These are phyloP conservation scores for Eupithecia inturbata DNA, from an alignment of 2,888 invertebrate genomes.

Conservation along the genomic window DNA sequence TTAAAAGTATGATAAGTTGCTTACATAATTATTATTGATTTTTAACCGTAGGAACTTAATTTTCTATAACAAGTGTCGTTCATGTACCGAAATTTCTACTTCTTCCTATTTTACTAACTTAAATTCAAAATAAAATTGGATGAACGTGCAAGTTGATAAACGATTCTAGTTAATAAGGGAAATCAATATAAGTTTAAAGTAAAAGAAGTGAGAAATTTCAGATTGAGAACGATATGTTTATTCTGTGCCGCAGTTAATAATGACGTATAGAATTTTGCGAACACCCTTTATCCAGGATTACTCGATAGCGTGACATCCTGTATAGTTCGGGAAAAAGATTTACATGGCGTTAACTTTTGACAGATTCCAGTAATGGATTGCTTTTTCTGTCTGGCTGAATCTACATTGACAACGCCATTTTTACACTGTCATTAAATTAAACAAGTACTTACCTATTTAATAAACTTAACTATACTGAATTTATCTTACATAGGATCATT, in stretches of 20 bases:
- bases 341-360: slow-evolving; percentile 28
- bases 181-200: neutral
- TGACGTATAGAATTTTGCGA: slow-evolving; percentile 56
- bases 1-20: neutral
- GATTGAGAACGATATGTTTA: neutral
- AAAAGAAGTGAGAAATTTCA: no score
- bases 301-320: slow-evolving; percentile 34
- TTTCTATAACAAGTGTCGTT: neutral
- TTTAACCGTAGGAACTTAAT: neutral
- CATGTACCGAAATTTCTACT: neutral
- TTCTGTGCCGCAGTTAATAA: slow-evolving; percentile 52
- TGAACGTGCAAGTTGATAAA: neutral
- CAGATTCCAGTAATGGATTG: slow-evolving; percentile 22
- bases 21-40: neutral
- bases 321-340: slow-evolving; percentile 30
- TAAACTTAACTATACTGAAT: no score
- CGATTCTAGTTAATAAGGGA: neutral
- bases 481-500: no score
- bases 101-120: neutral
- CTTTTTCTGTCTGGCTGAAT: slow-evolving; percentile 12
- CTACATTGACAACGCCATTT: neutral
- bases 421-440: no score
- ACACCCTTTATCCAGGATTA: slow-evolving; percentile 58
- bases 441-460: no score
- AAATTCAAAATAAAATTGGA: neutral